Evolutionary conservation across 2,113 vertebrate species (phyloP).

Genomic region (Geococcyx californianus): DNA sequence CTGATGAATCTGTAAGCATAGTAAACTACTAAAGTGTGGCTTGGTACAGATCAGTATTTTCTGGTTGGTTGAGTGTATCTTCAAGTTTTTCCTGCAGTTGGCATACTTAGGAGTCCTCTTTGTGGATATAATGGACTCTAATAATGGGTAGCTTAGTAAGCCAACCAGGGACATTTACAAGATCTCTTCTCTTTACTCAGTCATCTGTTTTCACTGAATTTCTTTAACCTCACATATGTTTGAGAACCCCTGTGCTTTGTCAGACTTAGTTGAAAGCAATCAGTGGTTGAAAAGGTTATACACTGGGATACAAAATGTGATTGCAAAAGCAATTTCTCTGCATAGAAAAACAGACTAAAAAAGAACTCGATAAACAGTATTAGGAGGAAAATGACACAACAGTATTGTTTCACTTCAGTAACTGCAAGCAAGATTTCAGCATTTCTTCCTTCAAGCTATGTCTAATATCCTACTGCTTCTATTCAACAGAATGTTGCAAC

Average conservation of each 20-base stretch:
- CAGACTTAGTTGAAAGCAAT: background rate
- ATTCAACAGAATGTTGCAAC: background rate
- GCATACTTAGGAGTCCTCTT: background rate
- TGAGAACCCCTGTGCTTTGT: background rate
- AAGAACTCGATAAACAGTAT: background rate
- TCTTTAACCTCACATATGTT: background rate
- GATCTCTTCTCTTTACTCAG: background rate
- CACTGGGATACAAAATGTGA: background rate
- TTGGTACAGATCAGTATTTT: background rate
- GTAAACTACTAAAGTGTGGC: background rate
- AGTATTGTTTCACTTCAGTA: background rate
- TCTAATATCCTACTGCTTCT: background rate
- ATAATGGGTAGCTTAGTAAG: background rate
- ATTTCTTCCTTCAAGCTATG: constrained; percentile 10
- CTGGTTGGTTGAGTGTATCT: background rate
- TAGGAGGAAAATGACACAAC: background rate
- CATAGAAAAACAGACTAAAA: background rate
- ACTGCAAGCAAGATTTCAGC: background rate
- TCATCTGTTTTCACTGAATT: background rate
- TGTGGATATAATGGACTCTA: background rate
- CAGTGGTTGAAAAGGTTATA: background rate
- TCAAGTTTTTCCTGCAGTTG: background rate
- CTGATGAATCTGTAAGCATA: background rate
- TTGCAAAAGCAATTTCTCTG: background rate
- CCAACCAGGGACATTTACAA: background rate